These are phyloP conservation scores for Rhynchomys soricoides DNA, from an alignment of 2,113 vertebrate species.

Conservation along the genomic window DNA sequence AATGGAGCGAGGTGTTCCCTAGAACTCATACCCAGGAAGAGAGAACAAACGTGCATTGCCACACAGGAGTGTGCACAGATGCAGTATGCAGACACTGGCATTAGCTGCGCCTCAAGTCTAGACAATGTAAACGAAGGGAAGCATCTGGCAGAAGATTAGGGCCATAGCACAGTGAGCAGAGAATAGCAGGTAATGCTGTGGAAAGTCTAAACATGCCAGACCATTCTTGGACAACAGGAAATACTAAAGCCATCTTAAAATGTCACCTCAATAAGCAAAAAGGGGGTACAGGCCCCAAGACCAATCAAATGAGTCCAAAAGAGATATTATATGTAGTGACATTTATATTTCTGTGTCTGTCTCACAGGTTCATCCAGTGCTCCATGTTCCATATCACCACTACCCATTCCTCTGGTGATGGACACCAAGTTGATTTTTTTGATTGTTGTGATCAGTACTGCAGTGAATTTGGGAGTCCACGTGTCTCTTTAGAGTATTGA, in stretches of 20 bases:
- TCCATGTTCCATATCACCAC: no score
- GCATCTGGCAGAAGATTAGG: not conserved
- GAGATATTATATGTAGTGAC: not conserved
- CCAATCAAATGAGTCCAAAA: not conserved
- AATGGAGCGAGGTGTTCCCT: not conserved
- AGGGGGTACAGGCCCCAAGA: not conserved
- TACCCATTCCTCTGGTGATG: not conserved
- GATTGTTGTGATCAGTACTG: not conserved
- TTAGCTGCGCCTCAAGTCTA: not conserved
- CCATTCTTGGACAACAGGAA: no score
- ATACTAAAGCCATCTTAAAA: not conserved
- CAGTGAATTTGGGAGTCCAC: fast-evolving
- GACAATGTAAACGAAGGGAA: not conserved
- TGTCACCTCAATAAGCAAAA: not conserved
- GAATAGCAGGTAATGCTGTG: not conserved
- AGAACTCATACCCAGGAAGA: fast-evolving
- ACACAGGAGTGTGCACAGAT: not conserved
- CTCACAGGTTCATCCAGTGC: not conserved
- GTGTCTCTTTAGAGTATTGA: not conserved
- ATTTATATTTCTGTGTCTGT: not conserved
- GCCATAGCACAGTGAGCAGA: not conserved
- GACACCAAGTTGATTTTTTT: not conserved
- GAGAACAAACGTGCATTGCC: not conserved
- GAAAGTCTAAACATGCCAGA: not conserved
- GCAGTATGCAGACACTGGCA: fast-evolving